Percentiles rank a stretch among this genome's conserved stretches.
Conservation (phyloP, 2,797 vertebrate genomes). For the Acrocephalus scirpaceus region DNA sequence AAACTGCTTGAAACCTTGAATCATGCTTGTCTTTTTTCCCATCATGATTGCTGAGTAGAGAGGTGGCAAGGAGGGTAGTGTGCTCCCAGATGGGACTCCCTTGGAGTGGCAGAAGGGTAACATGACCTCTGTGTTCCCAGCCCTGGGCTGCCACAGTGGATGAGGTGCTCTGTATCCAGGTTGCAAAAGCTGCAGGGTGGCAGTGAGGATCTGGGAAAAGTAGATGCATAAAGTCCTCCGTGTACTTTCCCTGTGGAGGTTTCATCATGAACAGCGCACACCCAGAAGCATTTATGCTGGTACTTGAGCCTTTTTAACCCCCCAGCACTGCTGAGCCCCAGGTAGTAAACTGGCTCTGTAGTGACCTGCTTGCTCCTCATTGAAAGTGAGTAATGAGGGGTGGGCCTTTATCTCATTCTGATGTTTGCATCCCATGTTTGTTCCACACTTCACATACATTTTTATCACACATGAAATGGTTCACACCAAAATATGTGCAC, state of each 20-base stretch:
- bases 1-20: not conserved
- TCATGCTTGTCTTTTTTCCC: not conserved
- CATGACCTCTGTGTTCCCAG: not conserved
- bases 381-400: not conserved
- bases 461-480: not conserved
- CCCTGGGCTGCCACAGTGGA: not conserved
- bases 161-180: not conserved
- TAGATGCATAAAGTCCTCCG: fast-evolving
- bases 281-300: not conserved
- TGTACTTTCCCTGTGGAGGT: not conserved
- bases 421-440: not conserved
- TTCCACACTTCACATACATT: not conserved
- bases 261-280: not conserved
- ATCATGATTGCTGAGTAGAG: not conserved
- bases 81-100: not conserved
- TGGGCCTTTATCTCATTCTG: not conserved
- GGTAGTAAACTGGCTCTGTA: not conserved
- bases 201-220: not conserved
- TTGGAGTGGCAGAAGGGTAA: not conserved
- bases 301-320: not conserved
- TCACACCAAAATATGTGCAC: not conserved
- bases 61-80: not conserved
- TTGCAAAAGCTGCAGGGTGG: not conserved
- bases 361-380: not conserved
- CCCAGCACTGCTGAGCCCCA: not conserved